phyloP scores from a whole-genome alignment of 2,113 vertebrate genomes.

The Hylia prasina region DNA sequence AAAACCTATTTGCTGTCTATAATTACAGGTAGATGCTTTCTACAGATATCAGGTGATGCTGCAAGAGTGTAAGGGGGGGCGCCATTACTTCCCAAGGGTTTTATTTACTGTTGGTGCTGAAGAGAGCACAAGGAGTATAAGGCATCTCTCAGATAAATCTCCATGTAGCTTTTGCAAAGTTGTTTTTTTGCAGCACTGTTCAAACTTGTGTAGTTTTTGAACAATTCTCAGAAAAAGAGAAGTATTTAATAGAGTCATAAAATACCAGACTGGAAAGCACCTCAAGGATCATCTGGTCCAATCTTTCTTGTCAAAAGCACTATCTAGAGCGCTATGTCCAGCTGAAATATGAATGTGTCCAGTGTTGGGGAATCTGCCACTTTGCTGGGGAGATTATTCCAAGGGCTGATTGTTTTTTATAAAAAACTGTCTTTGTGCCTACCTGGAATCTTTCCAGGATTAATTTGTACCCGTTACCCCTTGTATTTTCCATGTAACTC shows the following conservation, averaged over 20 bases:
- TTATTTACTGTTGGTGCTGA: not conserved
- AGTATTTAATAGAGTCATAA: not conserved
- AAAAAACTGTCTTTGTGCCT: not conserved
- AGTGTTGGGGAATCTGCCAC: not conserved
- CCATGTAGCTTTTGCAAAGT: not conserved
- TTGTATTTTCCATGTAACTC: not conserved
- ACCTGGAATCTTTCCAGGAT: not conserved
- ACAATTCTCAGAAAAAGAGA: not conserved
- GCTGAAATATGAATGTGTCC: not conserved
- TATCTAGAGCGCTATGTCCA: not conserved
- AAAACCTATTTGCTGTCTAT: not conserved
- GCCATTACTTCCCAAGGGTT: not conserved
- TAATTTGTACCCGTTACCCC: not conserved
- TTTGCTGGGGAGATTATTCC: not conserved
- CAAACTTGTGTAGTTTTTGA: not conserved
- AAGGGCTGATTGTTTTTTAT: not conserved
- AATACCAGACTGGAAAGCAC: not conserved
- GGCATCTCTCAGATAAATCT: not conserved
- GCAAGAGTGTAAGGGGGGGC: not conserved
- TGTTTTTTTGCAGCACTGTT: not conserved
- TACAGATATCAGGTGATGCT: not conserved
- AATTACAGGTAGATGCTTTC: not conserved
- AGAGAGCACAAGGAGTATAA: not conserved
- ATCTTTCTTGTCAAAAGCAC: not conserved
- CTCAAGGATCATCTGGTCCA: not conserved